Conservation (phyloP, 2,888 invertebrate genomes). For the Rambutsinella grinnellia region DNA sequence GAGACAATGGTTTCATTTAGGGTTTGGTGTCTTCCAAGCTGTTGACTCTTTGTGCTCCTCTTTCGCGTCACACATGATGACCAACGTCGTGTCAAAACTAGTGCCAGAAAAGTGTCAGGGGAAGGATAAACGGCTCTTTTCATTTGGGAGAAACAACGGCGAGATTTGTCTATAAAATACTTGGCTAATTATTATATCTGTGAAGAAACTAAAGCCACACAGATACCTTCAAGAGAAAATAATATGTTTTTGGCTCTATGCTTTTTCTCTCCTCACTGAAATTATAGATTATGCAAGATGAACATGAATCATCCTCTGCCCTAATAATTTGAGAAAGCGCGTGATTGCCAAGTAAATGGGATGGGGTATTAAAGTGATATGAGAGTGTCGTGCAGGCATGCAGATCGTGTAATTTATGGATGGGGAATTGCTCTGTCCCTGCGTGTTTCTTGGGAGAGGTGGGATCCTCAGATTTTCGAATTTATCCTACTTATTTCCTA, state of each 20-base stretch:
- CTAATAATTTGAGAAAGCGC: not conserved
- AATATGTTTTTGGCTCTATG: not conserved
- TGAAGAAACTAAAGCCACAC: no score
- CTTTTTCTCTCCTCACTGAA: not conserved
- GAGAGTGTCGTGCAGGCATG: not conserved
- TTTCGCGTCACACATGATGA: constrained; percentile 41
- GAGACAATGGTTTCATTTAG: constrained; percentile 37
- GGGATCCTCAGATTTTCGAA: not conserved
- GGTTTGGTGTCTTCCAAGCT: constrained; percentile 6
- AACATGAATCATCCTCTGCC: not conserved
- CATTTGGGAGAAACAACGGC: no score
- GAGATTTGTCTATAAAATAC: no score
- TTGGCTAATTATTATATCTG: no score
- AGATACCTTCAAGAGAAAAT: not conserved
- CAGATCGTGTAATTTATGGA: not conserved
- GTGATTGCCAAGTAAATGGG: not conserved
- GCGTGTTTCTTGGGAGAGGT: not conserved
- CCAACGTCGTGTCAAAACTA: constrained; percentile 37
- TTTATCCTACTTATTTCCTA: not conserved
- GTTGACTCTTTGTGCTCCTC: constrained; percentile 17
- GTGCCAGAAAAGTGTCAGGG: constrained; percentile 47
- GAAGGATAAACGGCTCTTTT: no score
- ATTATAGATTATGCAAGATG: not conserved
- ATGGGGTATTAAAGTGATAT: not conserved
- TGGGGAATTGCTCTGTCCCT: not conserved